Base-by-base conservation (phyloP, 2,113 vertebrate genomes). In the human (Homo sapiens) region DNA sequence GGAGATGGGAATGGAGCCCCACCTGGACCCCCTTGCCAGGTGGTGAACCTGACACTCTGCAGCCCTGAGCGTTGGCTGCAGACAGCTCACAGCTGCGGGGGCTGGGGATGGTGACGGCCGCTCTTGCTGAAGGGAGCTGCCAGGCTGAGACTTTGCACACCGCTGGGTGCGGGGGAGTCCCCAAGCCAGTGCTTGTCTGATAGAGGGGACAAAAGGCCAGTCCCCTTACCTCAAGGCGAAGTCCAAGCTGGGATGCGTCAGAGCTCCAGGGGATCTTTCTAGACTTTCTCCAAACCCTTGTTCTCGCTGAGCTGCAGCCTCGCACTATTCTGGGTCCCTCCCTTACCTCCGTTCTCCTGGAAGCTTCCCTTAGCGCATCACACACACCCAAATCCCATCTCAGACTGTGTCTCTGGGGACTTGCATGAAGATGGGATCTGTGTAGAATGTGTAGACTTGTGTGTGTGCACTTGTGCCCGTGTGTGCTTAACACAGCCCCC, bases 121-220 rank as follows among this genome's bases (percentile, higher is more conserved):
- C 43, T 50, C 7, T 40, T 16, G 30, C n/a, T 50, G 27, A 12
- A 18, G 43, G 48, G 66, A 43, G 43, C 6, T 5, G 10, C 70
- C 43, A 25, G 35, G 73, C 40, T 86, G 48, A 27, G 50, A 30
- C 22, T 81, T 38, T 27, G 20, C 22, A 10, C 8, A 20, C 32
- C 6, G 8, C 76, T 13, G 50, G 27, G 25, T 3, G 0, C 2
- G 3, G 45, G 1, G 7, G 7, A 45, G 45, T 12, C 2, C 25
- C 76, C 9, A 25, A 35, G 48, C 16, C 89, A 52, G 11, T 50
- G 57, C 10, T 30, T 70, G 27, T 38, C 18, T 6, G 23, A 25
- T 35, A 40, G 79, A 78, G 4, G 17, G 10, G 5, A n/a, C 11
- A 18, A 16, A 52, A 88, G 45, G 55, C 32, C 92, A 72, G 11